Evolutionary conservation across 2,113 vertebrate species (phyloP), one percentile per base, ranked within the genome.

Genomic region (Bagarius yarrelli): DNA sequence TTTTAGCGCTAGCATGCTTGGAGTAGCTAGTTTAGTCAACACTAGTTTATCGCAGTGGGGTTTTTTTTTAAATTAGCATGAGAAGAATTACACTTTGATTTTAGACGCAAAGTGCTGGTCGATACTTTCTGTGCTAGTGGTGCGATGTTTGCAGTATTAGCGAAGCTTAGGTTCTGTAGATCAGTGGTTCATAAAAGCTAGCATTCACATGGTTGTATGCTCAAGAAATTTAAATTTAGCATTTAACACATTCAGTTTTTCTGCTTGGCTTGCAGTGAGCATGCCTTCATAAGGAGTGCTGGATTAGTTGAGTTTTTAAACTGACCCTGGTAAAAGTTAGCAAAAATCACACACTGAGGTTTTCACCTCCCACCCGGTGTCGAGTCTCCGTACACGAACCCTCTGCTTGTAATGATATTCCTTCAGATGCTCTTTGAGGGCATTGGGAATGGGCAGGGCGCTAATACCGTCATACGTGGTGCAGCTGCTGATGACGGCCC

Each of bases 341-440:
- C 56, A 30, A 32, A 47, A 71, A 71, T 23, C 21, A 67, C 27
- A 53, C 47, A n/a, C 63, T 1, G 47, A 11, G 14, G 13, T 44
- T 34, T 63, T 50, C 90, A 77, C 93, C 87, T 92, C 92, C 91
- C 93, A 93, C 90, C 92, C 92, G 4, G 92, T 87, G 66, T 95
- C 94, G 81, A 95, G 92, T 63, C 93, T 81, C 34, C 94, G 90
- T 13, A 94, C 92, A 0, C 93, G 88, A 25, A 94, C 93, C 47
- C 92, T 92, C 88, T 95, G 94, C 79, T 95, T 95, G 86, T 95
- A 95, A 81, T 95, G 95, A 84, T 95, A 95, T 85, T 95, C 94
- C 84, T 93, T 94, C 69, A 95, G 90, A 83, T 95, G 94, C 83
- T 94, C 93, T 90, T 95, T 95, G 69, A 95, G 89, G 53, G 93